Base-by-base conservation (phyloP, 2,888 invertebrate genomes). In the Pardosa pseudoannulata region DNA sequence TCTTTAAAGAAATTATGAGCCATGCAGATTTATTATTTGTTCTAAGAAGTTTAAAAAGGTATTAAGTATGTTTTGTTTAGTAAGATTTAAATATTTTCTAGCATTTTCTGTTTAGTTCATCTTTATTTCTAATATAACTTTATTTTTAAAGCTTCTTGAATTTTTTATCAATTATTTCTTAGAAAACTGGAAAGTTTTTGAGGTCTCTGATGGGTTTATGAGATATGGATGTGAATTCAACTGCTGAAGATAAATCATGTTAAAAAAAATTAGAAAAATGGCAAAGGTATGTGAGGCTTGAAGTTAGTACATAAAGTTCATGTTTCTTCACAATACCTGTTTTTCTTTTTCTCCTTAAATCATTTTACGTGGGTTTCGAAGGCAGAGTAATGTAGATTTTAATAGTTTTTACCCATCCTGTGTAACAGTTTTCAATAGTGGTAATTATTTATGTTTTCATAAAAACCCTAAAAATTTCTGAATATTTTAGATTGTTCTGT, bases 191-290 rank as follows among this genome's bases (percentile, higher is more conserved):
- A 74, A 32, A 62, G 74, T 71, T 73, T 74, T 79, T 87, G 86
- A 72, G 67, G 31, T 72, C 78, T 78, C 64, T 64, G 86, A 80
- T 80, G 80, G 19, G 28, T 80, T 56, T 62, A 39, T 79, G 80
- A 80, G 72, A 36, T 80, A 87, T 80, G 86, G 86, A 70, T 56
- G 41, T n/a, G 76, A 75, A 71, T 71, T 80, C 80, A 46, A 7
- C 79, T 31, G 36, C 86, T 31, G 86, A 80, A 68, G 86, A 79
- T 87, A 87, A 87, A 87, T 68, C 75, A 87, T 87, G 86, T 87
- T 87, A 87, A 87, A 87, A 87, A 87, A 87, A 87, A 80, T 87
- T 87, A 87, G 86, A 87, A 87, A 87, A 80, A 87, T 87, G 86
- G 86, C 86, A 64, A 87, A 87, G 86, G 86, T 87, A 87, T 80